Evolutionary conservation across 2,888 invertebrate genomes (phyloP), one percentile per base, ranked within the genome.

Genomic region (Meghimatium bilineatum): DNA sequence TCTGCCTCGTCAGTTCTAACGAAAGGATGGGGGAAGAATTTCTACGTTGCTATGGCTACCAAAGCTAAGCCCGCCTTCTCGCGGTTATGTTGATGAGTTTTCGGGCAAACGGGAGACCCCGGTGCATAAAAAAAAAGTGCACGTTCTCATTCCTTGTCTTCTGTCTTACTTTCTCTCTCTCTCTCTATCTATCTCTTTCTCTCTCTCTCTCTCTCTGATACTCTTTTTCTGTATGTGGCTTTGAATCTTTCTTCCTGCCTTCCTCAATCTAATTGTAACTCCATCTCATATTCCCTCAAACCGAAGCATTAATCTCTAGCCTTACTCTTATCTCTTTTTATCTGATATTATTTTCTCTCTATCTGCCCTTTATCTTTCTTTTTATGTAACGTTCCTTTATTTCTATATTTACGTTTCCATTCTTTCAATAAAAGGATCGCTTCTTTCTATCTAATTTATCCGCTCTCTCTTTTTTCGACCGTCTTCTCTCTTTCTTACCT

Each of bases 21-120:
- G 75, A 1, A 23, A 72, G n/a, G 32, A 75, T 44, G 67, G 44
- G 60, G 44, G 60, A 49, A 67, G 32, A 79, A 36, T 34, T n/a
- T 44, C 44, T 79, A 49, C 44, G 69, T 79, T 66, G 66, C 69
- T 49, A 79, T 79, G 67, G 66, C 67, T 66, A 67, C 79, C 23
- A 12, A 49, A 79, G 77, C 10, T 56, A 52, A 56, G 77, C 63
- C 34, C 52, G 77, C 77, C 77, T 77, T 32, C 77, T 77, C 56
- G 77, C 36, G 60, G 77, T 63, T 60, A 77, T 77, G 77, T 60
- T 77, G 77, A 60, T 77, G 77, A 60, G 63, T 63, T 77, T 77
- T 77, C 34, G 77, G 77, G 32, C 56, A 36, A 77, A 77, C 29
- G n/a, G 52, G 49, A 34, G 52, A n/a, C n/a, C 49, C 75, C n/a